Conservation (phyloP, 2,797 vertebrate genomes). For the Mus caroli region DNA sequence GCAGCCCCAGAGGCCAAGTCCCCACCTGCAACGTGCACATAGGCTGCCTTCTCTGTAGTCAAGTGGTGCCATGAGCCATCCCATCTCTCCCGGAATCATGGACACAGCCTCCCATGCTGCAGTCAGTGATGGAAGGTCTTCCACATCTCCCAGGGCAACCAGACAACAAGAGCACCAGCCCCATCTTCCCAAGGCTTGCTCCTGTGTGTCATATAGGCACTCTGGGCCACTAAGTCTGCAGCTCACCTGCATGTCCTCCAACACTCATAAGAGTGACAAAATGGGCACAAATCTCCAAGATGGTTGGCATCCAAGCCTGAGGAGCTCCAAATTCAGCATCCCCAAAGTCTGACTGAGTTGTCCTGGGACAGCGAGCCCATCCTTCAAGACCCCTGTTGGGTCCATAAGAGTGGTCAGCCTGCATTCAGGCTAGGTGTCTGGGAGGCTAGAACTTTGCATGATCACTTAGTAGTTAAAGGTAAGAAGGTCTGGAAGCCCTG, state of each 20-base stretch:
- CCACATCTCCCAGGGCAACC: background rate
- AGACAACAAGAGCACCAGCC: too few relatives aligned
- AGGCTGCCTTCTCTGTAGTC: background rate
- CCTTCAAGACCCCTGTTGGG: accelerated
- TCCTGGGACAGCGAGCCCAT: too few relatives aligned
- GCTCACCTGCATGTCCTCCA: accelerated
- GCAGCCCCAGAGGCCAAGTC: background rate
- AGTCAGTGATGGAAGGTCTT: background rate
- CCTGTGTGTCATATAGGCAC: background rate
- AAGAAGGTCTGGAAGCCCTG: background rate
- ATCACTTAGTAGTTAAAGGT: background rate
- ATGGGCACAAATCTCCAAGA: accelerated
- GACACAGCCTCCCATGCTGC: background rate
- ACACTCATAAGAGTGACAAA: background rate
- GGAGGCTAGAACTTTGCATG: background rate
- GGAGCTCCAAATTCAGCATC: accelerated
- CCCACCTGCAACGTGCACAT: background rate
- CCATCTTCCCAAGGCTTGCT: background rate
- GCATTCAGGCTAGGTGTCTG: background rate
- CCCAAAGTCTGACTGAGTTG: too few relatives aligned
- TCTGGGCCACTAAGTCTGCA: background rate
- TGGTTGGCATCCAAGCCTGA: background rate
- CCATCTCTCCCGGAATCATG: background rate
- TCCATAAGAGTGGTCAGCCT: background rate
- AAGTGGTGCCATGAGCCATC: background rate